Evolutionary conservation across 2,797 vertebrate species (phyloP).

Genomic region (Scolopax bukidnonensis): DNA sequence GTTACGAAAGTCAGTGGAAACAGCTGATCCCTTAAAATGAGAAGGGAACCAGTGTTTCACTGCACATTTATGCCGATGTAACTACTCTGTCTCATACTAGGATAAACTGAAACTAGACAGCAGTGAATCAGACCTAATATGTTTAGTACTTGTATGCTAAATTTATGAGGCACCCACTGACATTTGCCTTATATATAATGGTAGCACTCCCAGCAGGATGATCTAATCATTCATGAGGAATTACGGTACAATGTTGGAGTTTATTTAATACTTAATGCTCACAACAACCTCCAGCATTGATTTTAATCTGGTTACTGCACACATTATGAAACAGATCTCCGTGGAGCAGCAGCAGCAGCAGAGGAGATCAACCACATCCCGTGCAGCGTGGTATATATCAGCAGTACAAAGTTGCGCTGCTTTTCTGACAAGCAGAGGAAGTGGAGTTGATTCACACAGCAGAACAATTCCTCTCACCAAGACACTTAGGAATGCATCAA

Average conservation of each 20-base stretch:
- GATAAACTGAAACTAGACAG: slow-evolving; percentile 34
- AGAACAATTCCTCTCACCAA: slow-evolving; percentile 47
- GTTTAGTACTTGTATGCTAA: slow-evolving; percentile 36
- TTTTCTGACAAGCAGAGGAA: slow-evolving; percentile 59
- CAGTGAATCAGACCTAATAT: slow-evolving; percentile 44
- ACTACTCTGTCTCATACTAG: slow-evolving; percentile 1
- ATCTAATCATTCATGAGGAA: slow-evolving; percentile 59
- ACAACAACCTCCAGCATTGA: slow-evolving; percentile 35
- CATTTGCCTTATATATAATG: slow-evolving; percentile 58
- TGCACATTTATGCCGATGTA: background rate
- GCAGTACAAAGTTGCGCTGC: background rate
- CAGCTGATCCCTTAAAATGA: slow-evolving; percentile 41
- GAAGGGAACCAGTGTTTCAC: background rate
- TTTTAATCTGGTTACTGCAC: slow-evolving; percentile 46
- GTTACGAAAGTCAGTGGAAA: slow-evolving; percentile 21
- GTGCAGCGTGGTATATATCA: background rate
- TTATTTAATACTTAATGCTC: slow-evolving; percentile 43
- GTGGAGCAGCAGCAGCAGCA: background rate
- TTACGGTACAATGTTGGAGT: background rate
- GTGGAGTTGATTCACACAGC: slow-evolving; percentile 37
- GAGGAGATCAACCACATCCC: background rate
- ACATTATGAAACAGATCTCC: background rate
- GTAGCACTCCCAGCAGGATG: slow-evolving; percentile 60
- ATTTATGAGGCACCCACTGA: slow-evolving; percentile 59
- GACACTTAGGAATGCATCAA: slow-evolving; percentile 53